Percentiles rank a stretch among this genome's conserved stretches.
These are phyloP conservation scores for Taurulus bubalis DNA, from an alignment of 2,113 vertebrate species.

Conservation along the genomic window DNA sequence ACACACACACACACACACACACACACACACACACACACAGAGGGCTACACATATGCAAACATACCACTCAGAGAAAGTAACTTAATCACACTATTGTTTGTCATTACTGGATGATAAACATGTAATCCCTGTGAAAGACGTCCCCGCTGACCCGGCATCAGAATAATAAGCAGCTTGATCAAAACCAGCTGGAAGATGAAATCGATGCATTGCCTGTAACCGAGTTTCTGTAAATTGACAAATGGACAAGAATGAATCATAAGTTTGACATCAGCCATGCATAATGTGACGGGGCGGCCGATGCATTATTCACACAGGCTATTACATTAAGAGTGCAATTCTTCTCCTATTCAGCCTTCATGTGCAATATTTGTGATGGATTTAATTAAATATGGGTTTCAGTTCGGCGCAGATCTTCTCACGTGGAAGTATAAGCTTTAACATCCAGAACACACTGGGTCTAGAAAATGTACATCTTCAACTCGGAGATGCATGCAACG, in stretches of 20 bases:
- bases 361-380: not conserved
- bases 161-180: constrained; percentile 50
- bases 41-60: constrained; percentile 3
- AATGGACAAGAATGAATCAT: constrained; percentile 64
- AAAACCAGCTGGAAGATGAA: constrained; percentile 54
- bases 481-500: constrained; percentile 18
- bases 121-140: constrained; percentile 18
- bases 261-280: constrained; percentile 61
- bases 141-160: constrained; percentile 26
- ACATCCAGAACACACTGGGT: constrained; percentile 17
- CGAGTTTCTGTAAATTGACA: constrained; percentile 60
- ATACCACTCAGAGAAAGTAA: constrained; percentile 3
- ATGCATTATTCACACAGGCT: constrained; percentile 64
- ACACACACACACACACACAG: not conserved
- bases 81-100: constrained; percentile 48
- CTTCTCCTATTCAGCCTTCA: constrained; percentile 12
- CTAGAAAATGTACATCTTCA: constrained; percentile 25
- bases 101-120: constrained; percentile 47
- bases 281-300: constrained; percentile 60
- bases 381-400: not conserved
- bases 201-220: constrained; percentile 54
- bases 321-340: constrained; percentile 52
- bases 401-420: not conserved
- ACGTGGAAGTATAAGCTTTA: not conserved
- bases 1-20: not conserved